Base-by-base conservation (phyloP, 1,140 invertebrate genomes). In the Camponotus pennsylvanicus region DNA sequence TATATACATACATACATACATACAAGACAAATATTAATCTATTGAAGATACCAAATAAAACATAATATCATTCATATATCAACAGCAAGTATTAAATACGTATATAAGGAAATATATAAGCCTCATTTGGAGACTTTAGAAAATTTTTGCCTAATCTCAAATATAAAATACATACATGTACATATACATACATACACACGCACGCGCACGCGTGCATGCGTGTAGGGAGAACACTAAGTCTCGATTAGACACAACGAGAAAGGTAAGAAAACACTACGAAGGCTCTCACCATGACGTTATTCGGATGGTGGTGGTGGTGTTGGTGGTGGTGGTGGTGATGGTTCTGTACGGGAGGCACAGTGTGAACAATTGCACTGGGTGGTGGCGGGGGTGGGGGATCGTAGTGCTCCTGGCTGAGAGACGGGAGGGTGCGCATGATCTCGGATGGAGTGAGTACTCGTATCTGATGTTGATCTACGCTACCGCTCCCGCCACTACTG, bases 341-440 rank as follows among this genome's bases (percentile, higher is more conserved):
- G 52, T 83, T 73, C 69, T 83, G 79, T 83, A 83, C 79, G 32
- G 79, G 79, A 73, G 69, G 69, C 94, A 95, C 94, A 95, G 94
- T 95, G 94, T 95, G 95, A 95, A 95, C 95, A 94, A 95, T 95
- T 95, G 93, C 94, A 93, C 94, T 94, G 94, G 95, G 89, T 71
- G 79, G 73, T 64, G 83, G 93, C 94, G 93, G 92, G 93, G 94
- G 95, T 95, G 95, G 96, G 94, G 96, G 95, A 94, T 97, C 96
- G 95, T 96, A 97, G 94, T 95, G 95, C 95, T 97, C 96, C 96
- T 97, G 97, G 95, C 95, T 95, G 94, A 98, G 96, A 94, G 97
- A 97, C 93, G 97, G 97, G 95, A 98, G 96, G 93, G 97, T 98
- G 96, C 97, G 97, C 97, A 98, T 98, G 94, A 98, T 98, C 96